A percentile compares a stretch with the other conserved stretches of the same genome.
These are phyloP conservation scores for Epizoanthus scotinus DNA, from an alignment of 92 coral and sea anemone species.

Conservation along the genomic window DNA sequence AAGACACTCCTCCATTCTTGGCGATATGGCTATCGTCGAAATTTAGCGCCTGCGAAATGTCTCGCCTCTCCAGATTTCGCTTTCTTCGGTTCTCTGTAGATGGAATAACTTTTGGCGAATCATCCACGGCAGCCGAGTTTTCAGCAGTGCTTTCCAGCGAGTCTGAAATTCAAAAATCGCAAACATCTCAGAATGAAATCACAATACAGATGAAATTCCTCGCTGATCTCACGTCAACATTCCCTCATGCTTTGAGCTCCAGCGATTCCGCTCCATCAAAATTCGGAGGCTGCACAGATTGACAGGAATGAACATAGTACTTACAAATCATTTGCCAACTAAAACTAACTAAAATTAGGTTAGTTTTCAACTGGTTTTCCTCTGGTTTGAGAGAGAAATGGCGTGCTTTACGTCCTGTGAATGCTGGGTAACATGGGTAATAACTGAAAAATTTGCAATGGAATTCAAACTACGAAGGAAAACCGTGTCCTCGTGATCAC, in stretches of 20 bases:
- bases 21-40: constrained; percentile 64
- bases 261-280: constrained; percentile 30
- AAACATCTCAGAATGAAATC: constrained; percentile 23
- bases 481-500: constrained; percentile 44
- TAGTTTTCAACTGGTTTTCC: constrained; percentile 6
- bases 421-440: constrained; percentile 49
- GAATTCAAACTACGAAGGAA: constrained; percentile 84
- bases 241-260: constrained; percentile 32
- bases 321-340: constrained; percentile 38
- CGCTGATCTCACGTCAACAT: constrained; percentile 34
- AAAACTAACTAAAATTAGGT: background rate
- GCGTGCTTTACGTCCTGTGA: constrained; percentile 36
- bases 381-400: constrained; percentile 15
- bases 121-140: constrained; percentile 46
- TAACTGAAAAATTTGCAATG: constrained; percentile 63
- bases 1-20: constrained; percentile 49
- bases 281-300: constrained; percentile 36
- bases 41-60: constrained; percentile 61
- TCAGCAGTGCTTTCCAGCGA: constrained; percentile 31
- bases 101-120: constrained; percentile 65
- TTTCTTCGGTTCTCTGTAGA: constrained; percentile 80
- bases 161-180: constrained; percentile 32
- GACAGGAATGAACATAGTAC: constrained; percentile 36
- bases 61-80: constrained; percentile 78
- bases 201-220: constrained; percentile 6